Percentiles rank a stretch among this genome's conserved stretches.
phyloP scores from a whole-genome alignment of 2,113 vertebrate species.

The Pterocles gutturalis region DNA sequence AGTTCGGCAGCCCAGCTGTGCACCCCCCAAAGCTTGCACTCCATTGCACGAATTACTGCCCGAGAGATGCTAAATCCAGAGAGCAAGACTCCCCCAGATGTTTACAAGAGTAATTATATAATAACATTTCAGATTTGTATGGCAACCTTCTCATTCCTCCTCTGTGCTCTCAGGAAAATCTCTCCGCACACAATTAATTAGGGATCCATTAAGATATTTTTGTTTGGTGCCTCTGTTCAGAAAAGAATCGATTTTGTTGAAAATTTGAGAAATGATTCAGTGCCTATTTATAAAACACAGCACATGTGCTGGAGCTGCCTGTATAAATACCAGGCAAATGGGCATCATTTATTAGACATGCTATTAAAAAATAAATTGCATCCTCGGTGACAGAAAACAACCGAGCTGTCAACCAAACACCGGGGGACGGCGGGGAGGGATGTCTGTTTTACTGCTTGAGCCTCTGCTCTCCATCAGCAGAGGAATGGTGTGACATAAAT shows the following conservation, averaged over 20 bases:
- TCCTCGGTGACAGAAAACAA: constrained; percentile 66
- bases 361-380: constrained; percentile 61
- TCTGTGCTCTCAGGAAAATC: constrained; percentile 25
- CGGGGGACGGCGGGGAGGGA: not conserved
- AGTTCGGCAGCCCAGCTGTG: not conserved
- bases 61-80: not conserved
- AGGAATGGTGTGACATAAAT: not conserved
- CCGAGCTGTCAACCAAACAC: constrained; percentile 47
- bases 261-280: constrained; percentile 2
- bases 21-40: not conserved
- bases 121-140: not conserved
- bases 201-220: constrained; percentile 55
- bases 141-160: not conserved
- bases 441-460: not conserved
- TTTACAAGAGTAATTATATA: constrained; percentile 14
- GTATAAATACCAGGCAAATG: constrained; percentile 57
- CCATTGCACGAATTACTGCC: fast-evolving
- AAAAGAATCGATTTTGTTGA: constrained; percentile 24
- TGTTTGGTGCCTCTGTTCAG: constrained; percentile 14
- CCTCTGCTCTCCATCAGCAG: not conserved
- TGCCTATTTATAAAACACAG: constrained; percentile 58
- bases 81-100: not conserved
- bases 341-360: constrained; percentile 48
- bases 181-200: constrained; percentile 26
- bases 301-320: constrained; percentile 38